Base-by-base conservation (phyloP, 1,140 invertebrate genomes). In the Orussus abietinus region DNA sequence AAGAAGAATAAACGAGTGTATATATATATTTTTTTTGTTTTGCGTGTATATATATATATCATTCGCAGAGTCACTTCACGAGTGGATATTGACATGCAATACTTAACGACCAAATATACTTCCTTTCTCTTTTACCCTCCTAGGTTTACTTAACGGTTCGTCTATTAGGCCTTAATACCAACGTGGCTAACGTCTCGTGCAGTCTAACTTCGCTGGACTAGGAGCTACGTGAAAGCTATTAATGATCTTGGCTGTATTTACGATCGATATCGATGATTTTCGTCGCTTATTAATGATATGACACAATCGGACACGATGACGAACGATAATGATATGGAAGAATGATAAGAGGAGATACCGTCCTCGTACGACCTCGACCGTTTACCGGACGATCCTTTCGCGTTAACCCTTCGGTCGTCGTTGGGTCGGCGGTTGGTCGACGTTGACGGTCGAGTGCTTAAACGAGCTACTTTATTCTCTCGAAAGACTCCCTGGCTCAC, bases 81-180 rank as follows among this genome's bases (percentile, higher is more conserved):
- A 61, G 54, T 62, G 55, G 48, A 62, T 55, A 57, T 60, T 42
- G 53, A 47, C 49, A 59, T 65, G 62, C 60, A 50, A 49, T 60
- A 55, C 40, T 52, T 50, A 49, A 58, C 42, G 53, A 56, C 45
- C 30, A 51, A 53, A 56, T 14, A 44, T 39, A 46, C 45, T 12
- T 46, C 26, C 52, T 15, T 49, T 30, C 22, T 38, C n/a, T 50
- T 38, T 45, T 43, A 42, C 30, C 42, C 50, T 54, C 48, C 40
- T 48, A 21, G 44, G 39, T 53, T 51, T 14, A 46, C 30, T 46
- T 54, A 55, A 50, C 33, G 53, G 51, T 42, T 61, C 57, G 58
- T 53, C 53, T 55, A 57, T 63, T 66, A 67, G 62, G 59, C 63
- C 64, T 69, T 67, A 64, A 57, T n/a, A n/a, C n/a, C 45, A 52